Evolutionary conservation across 1,140 invertebrate species (phyloP).

Genomic region (Drosophila oshimai): DNA sequence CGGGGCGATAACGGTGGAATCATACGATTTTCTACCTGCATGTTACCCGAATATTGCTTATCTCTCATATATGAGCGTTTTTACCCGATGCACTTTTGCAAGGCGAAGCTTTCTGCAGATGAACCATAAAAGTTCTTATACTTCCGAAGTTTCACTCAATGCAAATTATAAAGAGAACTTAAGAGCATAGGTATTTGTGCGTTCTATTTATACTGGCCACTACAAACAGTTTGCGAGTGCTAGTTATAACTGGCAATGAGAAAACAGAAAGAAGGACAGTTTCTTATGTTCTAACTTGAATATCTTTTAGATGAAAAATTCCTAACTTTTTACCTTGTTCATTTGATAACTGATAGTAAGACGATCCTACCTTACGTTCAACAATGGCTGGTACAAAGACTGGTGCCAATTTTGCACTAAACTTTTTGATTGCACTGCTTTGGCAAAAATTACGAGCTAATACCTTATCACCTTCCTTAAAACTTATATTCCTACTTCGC

Average conservation of each 20-base stretch:
- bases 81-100: background rate
- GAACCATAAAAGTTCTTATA: background rate
- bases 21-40: background rate
- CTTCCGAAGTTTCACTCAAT: background rate
- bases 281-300: background rate
- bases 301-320: background rate
- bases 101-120: background rate
- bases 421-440: background rate
- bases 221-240: background rate
- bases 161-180: background rate
- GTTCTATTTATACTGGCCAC: background rate
- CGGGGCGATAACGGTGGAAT: too few relatives aligned
- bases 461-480: slow-evolving; percentile 1
- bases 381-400: background rate
- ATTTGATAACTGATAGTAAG: slow-evolving; percentile 3
- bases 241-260: background rate
- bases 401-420: background rate
- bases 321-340: background rate
- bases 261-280: background rate
- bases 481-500: background rate
- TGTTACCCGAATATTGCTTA: too few relatives aligned
- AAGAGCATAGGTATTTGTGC: background rate
- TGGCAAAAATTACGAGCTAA: slow-evolving; percentile 2
- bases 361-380: background rate
- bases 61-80: background rate